phyloP scores from a whole-genome alignment of 2,113 vertebrate species.

The Pachycephala philippinensis region DNA sequence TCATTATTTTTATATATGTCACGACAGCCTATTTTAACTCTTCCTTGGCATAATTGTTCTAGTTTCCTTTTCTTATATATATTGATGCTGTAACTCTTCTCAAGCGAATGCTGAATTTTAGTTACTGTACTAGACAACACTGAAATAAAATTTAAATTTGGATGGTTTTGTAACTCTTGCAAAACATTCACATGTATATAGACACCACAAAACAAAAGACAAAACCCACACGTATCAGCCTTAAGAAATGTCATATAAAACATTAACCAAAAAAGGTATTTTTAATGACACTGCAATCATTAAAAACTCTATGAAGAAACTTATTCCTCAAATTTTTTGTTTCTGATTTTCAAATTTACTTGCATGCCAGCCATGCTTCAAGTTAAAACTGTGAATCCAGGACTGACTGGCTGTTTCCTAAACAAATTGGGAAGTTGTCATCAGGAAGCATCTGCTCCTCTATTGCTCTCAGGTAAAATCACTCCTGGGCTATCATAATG shows the following conservation, averaged over 20 bases:
- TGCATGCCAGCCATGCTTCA: conserved; percentile 4
- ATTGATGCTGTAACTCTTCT: neutral
- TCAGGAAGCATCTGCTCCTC: conserved; percentile 71
- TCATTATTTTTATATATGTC: neutral
- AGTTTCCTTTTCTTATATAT: neutral
- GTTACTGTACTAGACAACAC: neutral
- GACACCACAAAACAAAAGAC: neutral
- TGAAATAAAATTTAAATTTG: neutral
- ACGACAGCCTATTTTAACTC: neutral
- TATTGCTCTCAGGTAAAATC: conserved; percentile 56
- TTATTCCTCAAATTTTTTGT: neutral
- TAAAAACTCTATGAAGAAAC: neutral
- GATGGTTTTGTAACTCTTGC: neutral
- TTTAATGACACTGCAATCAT: neutral
- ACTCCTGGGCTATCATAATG: conserved; percentile 28
- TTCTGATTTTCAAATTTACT: conserved; percentile 40
- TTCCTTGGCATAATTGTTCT: neutral
- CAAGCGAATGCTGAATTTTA: neutral
- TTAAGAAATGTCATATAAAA: neutral
- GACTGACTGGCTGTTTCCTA: conserved; percentile 61
- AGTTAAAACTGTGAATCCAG: conserved; percentile 51
- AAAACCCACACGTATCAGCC: neutral
- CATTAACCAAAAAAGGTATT: neutral
- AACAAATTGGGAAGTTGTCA: conserved; percentile 64
- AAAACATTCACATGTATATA: neutral